A percentile compares a stretch with the other conserved stretches of the same genome.
These are phyloP conservation scores for Colletes gigas DNA, from an alignment of 1,140 invertebrate genomes.

Conservation along the genomic window DNA sequence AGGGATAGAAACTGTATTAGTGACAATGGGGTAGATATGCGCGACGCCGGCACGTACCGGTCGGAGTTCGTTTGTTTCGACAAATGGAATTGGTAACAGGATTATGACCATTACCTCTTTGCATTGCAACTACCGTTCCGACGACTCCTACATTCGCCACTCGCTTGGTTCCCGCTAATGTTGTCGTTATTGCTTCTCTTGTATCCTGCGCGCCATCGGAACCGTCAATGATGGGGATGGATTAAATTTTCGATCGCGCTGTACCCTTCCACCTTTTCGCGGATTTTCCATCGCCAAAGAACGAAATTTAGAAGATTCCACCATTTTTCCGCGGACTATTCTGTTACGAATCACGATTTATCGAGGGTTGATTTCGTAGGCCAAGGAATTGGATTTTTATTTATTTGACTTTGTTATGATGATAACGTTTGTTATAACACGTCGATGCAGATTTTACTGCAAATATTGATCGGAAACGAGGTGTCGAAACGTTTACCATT, in stretches of 20 bases:
- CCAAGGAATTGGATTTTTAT: no score
- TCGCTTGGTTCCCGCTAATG: slow-evolving; percentile 33
- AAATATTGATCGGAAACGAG: no score
- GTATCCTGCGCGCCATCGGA: not conserved
- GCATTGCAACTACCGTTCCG: slow-evolving; percentile 45
- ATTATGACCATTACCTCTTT: slow-evolving; percentile 70
- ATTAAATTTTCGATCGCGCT: not conserved
- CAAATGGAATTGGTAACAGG: slow-evolving; percentile 68
- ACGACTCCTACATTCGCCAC: slow-evolving; percentile 16
- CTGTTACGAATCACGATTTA: no score
- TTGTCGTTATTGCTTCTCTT: slow-evolving; percentile 16
- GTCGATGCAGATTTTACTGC: no score
- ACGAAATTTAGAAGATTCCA: no score
- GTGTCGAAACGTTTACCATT: no score
- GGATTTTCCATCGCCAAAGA: no score
- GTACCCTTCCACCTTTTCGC: no score
- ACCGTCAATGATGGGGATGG: not conserved
- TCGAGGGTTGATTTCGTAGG: no score
- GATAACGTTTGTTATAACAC: no score
- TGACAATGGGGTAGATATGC: slow-evolving; percentile 58
- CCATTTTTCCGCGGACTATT: no score
- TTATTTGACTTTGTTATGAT: no score
- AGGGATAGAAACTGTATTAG: slow-evolving; percentile 53
- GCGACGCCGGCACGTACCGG: slow-evolving; percentile 53
- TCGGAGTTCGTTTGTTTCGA: slow-evolving; percentile 68